Percentiles rank a stretch among this genome's conserved stretches.
Evolutionary conservation across 2,113 vertebrate species (phyloP).

Genomic region (Phyllostomus discolor): DNA sequence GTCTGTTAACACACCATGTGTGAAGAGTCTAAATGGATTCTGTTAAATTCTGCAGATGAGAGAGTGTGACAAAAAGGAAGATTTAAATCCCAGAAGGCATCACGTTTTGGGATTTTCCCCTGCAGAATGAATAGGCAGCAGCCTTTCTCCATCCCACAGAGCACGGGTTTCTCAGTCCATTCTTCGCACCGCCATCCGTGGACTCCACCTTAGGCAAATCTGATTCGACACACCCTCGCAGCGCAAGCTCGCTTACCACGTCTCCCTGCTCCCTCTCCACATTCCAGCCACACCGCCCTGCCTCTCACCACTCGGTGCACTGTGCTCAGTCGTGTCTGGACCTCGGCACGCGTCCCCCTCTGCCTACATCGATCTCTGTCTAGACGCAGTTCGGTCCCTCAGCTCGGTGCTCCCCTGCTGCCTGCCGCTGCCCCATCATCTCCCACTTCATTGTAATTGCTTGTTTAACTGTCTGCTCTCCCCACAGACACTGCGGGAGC

Average conservation of each 20-base stretch:
- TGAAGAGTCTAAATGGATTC: slow-evolving; percentile 8
- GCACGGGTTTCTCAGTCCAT: not conserved
- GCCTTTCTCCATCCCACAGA: slow-evolving; percentile 11
- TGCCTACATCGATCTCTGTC: not conserved
- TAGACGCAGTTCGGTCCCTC: not conserved
- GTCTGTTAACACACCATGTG: not conserved
- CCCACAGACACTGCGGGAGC: not conserved
- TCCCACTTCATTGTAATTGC: not conserved
- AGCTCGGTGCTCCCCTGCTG: not conserved
- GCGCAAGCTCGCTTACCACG: not conserved
- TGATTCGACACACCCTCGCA: not conserved
- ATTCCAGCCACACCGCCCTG: not conserved
- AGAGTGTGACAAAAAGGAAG: slow-evolving; percentile 11
- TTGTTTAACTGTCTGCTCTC: slow-evolving; percentile 7
- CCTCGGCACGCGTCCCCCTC: not conserved
- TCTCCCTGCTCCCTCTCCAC: not conserved
- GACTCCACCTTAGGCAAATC: not conserved
- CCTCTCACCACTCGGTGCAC: not conserved
- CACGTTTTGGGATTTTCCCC: not conserved
- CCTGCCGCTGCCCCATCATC: not conserved
- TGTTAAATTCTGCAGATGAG: slow-evolving; percentile 1
- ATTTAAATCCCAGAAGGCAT: slow-evolving; percentile 32
- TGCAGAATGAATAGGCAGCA: slow-evolving; percentile 33
- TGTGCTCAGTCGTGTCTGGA: not conserved
- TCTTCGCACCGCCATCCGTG: not conserved